Conservation (phyloP, 2,113 vertebrate genomes). For the Leucoraja erinaceus region DNA sequence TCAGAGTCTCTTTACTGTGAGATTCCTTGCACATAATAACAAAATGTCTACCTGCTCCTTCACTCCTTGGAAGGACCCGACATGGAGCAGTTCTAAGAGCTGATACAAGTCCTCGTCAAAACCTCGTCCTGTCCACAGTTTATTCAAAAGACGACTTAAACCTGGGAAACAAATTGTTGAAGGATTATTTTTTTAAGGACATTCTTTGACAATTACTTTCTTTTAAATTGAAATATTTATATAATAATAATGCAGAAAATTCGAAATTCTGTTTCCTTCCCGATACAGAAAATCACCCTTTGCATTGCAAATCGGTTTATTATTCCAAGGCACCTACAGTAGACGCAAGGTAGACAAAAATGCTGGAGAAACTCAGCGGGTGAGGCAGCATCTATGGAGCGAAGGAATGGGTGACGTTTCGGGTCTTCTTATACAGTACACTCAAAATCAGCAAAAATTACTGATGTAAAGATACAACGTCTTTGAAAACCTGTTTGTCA, state of each 20-base stretch:
- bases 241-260: not conserved
- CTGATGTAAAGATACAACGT: no score
- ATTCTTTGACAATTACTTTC: not conserved
- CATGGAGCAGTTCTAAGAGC: slow-evolving; percentile 59
- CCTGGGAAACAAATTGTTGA: slow-evolving; percentile 52
- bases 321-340: not conserved
- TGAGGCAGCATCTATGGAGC: no score
- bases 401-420: no score
- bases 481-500: no score
- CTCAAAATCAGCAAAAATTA: no score
- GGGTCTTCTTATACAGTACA: no score
- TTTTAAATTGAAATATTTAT: no score
- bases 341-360: no score
- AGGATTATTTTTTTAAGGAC: not conserved
- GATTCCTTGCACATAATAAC: not conserved
- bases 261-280: not conserved
- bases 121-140: slow-evolving; percentile 78
- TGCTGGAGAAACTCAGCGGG: no score
- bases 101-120: slow-evolving; percentile 70
- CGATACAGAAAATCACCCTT: not conserved
- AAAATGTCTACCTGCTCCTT: slow-evolving; percentile 57
- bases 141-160: slow-evolving; percentile 66
- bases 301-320: not conserved
- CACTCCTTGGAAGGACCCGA: slow-evolving; percentile 47
- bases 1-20: not conserved